A percentile compares a stretch with the other conserved stretches of the same genome.
phyloP scores from a whole-genome alignment of 2,113 vertebrate species.

The Podarcis raffonei region DNA sequence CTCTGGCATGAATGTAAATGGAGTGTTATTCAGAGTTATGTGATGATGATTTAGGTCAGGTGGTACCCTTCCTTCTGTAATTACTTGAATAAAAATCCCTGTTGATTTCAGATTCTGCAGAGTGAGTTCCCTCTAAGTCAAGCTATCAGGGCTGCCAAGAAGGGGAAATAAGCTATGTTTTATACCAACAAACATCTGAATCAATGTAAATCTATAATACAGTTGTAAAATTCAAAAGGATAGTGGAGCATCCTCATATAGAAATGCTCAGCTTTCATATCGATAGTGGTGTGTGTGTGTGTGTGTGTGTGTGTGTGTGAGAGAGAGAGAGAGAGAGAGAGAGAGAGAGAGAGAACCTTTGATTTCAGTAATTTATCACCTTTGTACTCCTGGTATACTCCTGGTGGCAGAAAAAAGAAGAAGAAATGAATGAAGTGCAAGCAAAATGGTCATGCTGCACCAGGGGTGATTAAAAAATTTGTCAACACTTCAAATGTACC shows the following conservation, averaged over 20 bases:
- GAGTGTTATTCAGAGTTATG: not conserved
- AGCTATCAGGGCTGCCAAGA: not conserved
- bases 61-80: not conserved
- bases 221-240: not conserved
- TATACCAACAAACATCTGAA: not conserved
- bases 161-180: not conserved
- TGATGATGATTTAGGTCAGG: not conserved
- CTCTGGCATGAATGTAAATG: not conserved
- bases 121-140: not conserved
- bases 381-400: not conserved
- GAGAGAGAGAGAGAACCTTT: too few relatives aligned
- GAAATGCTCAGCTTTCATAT: not conserved
- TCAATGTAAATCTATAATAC: not conserved
- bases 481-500: too few relatives aligned
- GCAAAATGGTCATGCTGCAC: not conserved
- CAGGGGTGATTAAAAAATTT: too few relatives aligned
- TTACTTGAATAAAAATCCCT: not conserved
- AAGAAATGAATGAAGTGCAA: not conserved
- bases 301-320: too few relatives aligned
- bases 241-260: too few relatives aligned
- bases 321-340: too few relatives aligned
- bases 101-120: not conserved
- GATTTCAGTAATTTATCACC: not conserved
- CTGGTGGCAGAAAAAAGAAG: not conserved
- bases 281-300: not conserved